phyloP scores from a whole-genome alignment of 2,113 vertebrate species.

The Dasypus novemcinctus region DNA sequence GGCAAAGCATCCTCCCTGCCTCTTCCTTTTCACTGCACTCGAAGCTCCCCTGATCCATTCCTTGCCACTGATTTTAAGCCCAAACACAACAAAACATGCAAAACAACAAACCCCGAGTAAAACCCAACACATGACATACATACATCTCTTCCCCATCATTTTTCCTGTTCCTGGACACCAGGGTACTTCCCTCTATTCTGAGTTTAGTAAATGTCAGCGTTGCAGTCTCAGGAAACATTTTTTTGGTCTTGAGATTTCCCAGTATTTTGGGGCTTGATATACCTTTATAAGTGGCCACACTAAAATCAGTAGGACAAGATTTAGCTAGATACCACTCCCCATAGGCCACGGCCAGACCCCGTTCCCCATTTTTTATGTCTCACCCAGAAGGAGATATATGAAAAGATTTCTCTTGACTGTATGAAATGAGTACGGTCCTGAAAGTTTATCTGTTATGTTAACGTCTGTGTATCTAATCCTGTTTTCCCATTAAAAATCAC shows the following conservation, averaged over 20 bases:
- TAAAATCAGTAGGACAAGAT: neutral
- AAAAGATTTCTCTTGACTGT: neutral
- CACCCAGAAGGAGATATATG: neutral
- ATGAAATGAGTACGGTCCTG: neutral
- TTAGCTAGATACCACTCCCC: neutral
- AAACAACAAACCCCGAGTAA: neutral
- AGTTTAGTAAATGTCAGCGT: neutral
- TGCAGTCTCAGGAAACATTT: neutral
- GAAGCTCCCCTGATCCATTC: neutral
- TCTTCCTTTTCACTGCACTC: neutral
- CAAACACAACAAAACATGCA: neutral
- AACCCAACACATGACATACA: neutral
- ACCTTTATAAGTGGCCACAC: neutral
- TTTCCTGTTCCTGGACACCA: neutral
- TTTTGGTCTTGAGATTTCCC: neutral
- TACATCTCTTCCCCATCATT: neutral
- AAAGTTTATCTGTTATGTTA: neutral
- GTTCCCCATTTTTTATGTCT: neutral
- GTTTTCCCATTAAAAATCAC: neutral
- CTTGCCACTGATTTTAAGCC: neutral
- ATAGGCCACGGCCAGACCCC: neutral
- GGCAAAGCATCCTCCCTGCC: neutral
- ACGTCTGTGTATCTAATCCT: neutral
- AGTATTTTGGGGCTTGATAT: neutral
- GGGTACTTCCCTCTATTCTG: neutral